Evolutionary conservation across 2,797 vertebrate species (phyloP).

Genomic region (Tenualosa ilisha): DNA sequence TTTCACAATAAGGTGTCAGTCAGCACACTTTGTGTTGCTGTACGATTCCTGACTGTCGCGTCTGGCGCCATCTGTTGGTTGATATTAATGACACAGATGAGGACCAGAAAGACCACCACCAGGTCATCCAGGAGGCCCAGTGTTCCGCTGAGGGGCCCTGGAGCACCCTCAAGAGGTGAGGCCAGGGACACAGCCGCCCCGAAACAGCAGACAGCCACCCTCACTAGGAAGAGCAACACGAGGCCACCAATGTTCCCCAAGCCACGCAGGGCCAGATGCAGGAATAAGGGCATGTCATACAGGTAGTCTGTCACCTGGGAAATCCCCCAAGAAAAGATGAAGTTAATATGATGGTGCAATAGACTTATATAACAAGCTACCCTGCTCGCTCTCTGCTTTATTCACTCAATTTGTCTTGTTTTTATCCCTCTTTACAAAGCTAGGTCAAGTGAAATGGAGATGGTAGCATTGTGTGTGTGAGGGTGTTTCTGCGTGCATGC

Average conservation of each 20-base stretch:
- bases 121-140: constrained; percentile 77
- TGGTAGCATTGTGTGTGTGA: background rate
- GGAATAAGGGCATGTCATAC: constrained; percentile 69
- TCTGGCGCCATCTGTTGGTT: constrained; percentile 78
- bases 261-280: constrained; percentile 68
- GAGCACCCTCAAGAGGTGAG: constrained; percentile 62
- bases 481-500: background rate
- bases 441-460: background rate
- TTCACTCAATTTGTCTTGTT: background rate
- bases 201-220: constrained; percentile 78
- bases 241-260: constrained; percentile 76
- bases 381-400: background rate
- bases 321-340: background rate
- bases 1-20: constrained; percentile 50
- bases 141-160: constrained; percentile 71
- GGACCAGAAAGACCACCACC: constrained; percentile 78
- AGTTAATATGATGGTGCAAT: background rate
- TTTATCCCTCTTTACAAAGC: background rate
- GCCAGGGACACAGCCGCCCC: constrained; percentile 73
- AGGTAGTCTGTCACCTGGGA: constrained; percentile 81
- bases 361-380: too few relatives aligned
- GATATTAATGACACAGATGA: constrained; percentile 79
- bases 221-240: constrained; percentile 78
- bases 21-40: constrained; percentile 53
- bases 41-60: constrained; percentile 43